Percentiles rank a stretch among this genome's conserved stretches.
Evolutionary conservation across 1,140 invertebrate genomes (phyloP).

Genomic region (Scaptomyza montana): DNA sequence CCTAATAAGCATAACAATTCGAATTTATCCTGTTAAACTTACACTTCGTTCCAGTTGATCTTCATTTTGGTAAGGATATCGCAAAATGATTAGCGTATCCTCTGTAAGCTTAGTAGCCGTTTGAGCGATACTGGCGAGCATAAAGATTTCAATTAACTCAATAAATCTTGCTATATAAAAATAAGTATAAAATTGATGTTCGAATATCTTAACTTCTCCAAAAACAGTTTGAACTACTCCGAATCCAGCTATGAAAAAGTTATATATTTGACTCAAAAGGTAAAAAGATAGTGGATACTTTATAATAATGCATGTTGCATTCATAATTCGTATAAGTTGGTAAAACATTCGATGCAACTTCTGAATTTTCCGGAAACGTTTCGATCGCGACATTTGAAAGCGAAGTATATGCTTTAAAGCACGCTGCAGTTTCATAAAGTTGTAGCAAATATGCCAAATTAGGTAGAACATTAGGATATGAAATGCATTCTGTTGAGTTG

Average conservation of each 20-base stretch:
- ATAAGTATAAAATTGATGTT: not conserved
- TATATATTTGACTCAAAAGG: not conserved
- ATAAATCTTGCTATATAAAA: not conserved
- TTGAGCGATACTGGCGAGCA: not conserved
- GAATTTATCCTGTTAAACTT: not conserved
- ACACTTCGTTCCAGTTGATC: slow-evolving; percentile 36
- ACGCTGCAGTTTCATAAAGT: not conserved
- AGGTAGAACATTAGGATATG: not conserved
- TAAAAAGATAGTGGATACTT: slow-evolving; percentile 6
- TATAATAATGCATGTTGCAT: slow-evolving; percentile 1
- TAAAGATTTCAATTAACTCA: slow-evolving; percentile 6
- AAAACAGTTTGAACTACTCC: not conserved
- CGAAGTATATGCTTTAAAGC: not conserved
- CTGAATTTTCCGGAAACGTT: not conserved
- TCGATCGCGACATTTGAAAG: not conserved
- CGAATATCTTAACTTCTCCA: not conserved
- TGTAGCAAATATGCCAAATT: not conserved
- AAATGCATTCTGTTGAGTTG: not conserved
- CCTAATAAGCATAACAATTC: not conserved
- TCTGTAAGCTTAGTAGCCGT: not conserved
- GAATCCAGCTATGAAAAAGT: not conserved
- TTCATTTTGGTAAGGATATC: not conserved
- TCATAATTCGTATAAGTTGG: slow-evolving; percentile 6
- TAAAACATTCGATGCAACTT: slow-evolving; percentile 1
- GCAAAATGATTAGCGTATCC: not conserved